These are phyloP conservation scores for Paralinhomoeus sp. DNA, from an alignment of 2,888 invertebrate species.

Conservation along the genomic window DNA sequence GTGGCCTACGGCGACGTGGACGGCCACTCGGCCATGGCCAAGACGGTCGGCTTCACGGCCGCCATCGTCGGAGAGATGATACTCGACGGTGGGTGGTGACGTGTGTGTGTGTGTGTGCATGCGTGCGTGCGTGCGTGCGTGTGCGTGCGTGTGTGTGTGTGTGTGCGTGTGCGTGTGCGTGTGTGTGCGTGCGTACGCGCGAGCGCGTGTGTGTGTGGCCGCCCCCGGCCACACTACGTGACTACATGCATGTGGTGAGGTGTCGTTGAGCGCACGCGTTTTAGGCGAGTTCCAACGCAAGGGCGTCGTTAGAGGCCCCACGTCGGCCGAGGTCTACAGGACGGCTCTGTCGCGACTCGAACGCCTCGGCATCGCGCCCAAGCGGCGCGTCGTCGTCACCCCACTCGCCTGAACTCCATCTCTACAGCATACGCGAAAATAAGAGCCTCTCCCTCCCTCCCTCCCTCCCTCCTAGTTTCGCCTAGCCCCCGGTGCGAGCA, in stretches of 20 bases:
- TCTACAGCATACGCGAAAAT: too few relatives aligned
- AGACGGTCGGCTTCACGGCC: slow-evolving; percentile 70
- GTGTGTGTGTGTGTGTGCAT: slow-evolving; percentile 51
- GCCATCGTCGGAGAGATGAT: slow-evolving; percentile 95
- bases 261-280: slow-evolving; percentile 7
- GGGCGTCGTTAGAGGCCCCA: slow-evolving; percentile 59
- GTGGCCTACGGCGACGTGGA: slow-evolving; percentile 54
- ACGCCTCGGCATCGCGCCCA: too few relatives aligned
- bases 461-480: too few relatives aligned
- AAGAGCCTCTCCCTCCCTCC: too few relatives aligned
- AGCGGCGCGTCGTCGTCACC: too few relatives aligned
- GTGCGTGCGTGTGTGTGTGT: slow-evolving; percentile 49
- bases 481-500: too few relatives aligned
- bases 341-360: slow-evolving; percentile 62
- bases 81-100: slow-evolving; percentile 63
- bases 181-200: background rate
- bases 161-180: too few relatives aligned
- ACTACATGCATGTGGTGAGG: background rate
- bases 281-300: slow-evolving; percentile 76
- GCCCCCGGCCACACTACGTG: background rate
- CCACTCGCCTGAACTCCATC: too few relatives aligned
- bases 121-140: slow-evolving; percentile 53
- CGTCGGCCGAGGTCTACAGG: slow-evolving; percentile 60
- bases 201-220: background rate
- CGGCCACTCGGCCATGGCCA: slow-evolving; percentile 85